These are phyloP conservation scores for Acipenser transmontanus DNA, from an alignment of 2,797 vertebrate species.

Conservation along the genomic window DNA sequence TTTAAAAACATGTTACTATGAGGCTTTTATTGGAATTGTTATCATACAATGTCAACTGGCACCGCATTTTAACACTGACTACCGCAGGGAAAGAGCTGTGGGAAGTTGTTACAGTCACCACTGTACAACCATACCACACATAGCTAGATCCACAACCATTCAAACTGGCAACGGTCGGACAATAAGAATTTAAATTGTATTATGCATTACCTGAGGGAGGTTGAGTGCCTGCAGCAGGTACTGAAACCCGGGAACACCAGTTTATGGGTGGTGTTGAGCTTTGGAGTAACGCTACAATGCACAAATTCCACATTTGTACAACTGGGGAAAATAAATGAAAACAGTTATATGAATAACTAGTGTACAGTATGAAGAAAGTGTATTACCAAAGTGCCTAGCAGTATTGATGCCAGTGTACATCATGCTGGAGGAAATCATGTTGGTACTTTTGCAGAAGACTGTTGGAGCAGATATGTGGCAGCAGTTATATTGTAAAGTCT, in stretches of 20 bases:
- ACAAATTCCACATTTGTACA: background rate
- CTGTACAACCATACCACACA: too few relatives aligned
- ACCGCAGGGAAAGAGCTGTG: slow-evolving; percentile 25
- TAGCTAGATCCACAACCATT: background rate
- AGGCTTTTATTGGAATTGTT: too few relatives aligned
- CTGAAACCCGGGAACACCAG: background rate
- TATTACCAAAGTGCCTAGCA: background rate
- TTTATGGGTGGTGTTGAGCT: background rate
- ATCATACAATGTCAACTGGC: slow-evolving; percentile 2
- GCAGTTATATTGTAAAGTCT: too few relatives aligned
- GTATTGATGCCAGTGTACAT: too few relatives aligned
- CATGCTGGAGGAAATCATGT: too few relatives aligned
- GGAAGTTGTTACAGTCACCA: slow-evolving; percentile 24
- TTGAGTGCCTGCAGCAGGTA: background rate
- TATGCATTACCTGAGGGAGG: slow-evolving; percentile 15
- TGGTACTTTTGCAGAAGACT: too few relatives aligned
- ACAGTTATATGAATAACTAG: slow-evolving; percentile 13
- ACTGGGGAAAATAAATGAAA: slow-evolving; percentile 16
- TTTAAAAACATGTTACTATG: too few relatives aligned
- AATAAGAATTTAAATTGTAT: slow-evolving; percentile 21
- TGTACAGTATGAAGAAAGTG: slow-evolving; percentile 9
- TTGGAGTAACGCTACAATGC: background rate
- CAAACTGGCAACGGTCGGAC: background rate
- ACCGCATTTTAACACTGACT: slow-evolving; percentile 23
- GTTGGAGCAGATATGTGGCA: too few relatives aligned